These are phyloP conservation scores for Melinopterus prodromus DNA, from an alignment of 2,888 invertebrate species.

Conservation along the genomic window DNA sequence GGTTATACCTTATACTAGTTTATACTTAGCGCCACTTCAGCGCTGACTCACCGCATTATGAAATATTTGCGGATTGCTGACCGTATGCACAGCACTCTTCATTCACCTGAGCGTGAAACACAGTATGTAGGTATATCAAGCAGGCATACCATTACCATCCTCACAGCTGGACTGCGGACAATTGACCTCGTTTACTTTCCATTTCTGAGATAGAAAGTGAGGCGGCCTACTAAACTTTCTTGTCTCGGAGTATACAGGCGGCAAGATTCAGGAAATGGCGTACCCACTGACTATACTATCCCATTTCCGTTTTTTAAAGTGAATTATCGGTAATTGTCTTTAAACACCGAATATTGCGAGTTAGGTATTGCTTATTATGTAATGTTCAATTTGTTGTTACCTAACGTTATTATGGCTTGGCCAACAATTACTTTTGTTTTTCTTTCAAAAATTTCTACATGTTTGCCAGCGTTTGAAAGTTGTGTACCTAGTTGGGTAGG, in stretches of 20 bases:
- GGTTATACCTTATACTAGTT: neutral
- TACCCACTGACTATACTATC: neutral
- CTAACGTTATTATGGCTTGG: neutral
- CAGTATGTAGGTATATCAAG: neutral
- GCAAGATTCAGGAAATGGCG: neutral
- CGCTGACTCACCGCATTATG: neutral
- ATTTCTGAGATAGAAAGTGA: neutral
- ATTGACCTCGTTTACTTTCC: neutral
- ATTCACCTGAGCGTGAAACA: neutral
- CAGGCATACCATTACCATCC: neutral
- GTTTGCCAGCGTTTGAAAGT: neutral
- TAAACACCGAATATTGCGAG: neutral
- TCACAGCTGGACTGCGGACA: neutral
- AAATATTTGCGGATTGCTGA: neutral
- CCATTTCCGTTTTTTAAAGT: neutral
- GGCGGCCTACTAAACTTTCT: neutral
- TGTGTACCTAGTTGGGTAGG: neutral
- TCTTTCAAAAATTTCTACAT: neutral
- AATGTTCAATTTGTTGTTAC: neutral
- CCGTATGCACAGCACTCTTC: neutral
- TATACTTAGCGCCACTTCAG: neutral
- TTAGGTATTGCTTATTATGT: neutral
- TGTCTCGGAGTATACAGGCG: neutral
- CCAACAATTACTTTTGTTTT: neutral
- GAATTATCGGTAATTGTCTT: neutral